Evolutionary conservation across 2,888 invertebrate species (phyloP).

Genomic region (Hirtodrosophila alboralis): DNA sequence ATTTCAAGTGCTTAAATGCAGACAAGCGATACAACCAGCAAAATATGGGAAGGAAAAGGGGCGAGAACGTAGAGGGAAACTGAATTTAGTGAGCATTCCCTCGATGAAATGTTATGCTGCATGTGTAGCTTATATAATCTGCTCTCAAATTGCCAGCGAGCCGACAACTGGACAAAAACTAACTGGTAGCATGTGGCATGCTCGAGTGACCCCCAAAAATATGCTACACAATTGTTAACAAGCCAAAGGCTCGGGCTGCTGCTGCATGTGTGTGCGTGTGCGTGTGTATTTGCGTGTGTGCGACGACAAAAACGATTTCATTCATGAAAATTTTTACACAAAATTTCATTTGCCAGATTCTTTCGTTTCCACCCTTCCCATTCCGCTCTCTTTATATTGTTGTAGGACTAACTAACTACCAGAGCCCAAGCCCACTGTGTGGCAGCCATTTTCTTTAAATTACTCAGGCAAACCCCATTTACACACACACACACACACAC

Average conservation of each 20-base stretch:
- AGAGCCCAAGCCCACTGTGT: slow-evolving; percentile 38
- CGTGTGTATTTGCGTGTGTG: slow-evolving; percentile 10
- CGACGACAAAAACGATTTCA: slow-evolving; percentile 58
- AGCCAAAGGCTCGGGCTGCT: slow-evolving; percentile 21
- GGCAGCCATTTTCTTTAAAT: slow-evolving; percentile 62
- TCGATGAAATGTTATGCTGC: slow-evolving; percentile 1
- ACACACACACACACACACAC: slow-evolving; percentile 8
- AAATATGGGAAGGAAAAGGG: background rate
- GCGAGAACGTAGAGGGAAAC: slow-evolving; percentile 4
- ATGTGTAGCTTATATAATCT: slow-evolving; percentile 18
- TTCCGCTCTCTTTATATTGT: background rate
- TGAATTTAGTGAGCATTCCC: slow-evolving; percentile 35
- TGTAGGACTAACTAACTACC: slow-evolving; percentile 48
- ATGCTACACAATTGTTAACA: slow-evolving; percentile 64
- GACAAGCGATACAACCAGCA: slow-evolving; percentile 8
- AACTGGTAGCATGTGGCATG: slow-evolving; percentile 54
- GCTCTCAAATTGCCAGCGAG: slow-evolving; percentile 28
- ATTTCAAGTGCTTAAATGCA: slow-evolving; percentile 54
- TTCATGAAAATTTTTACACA: slow-evolving; percentile 72
- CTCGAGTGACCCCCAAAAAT: slow-evolving; percentile 63
- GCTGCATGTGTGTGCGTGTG: slow-evolving; percentile 5
- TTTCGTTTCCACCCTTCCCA: background rate
- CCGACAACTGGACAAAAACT: slow-evolving; percentile 16
- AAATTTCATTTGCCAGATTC: slow-evolving; percentile 54
- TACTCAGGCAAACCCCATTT: slow-evolving; percentile 37